Percentiles rank a stretch among this genome's conserved stretches.
phyloP scores from a whole-genome alignment of 1,140 invertebrate genomes.

The Holcopasites calliopsidis region DNA sequence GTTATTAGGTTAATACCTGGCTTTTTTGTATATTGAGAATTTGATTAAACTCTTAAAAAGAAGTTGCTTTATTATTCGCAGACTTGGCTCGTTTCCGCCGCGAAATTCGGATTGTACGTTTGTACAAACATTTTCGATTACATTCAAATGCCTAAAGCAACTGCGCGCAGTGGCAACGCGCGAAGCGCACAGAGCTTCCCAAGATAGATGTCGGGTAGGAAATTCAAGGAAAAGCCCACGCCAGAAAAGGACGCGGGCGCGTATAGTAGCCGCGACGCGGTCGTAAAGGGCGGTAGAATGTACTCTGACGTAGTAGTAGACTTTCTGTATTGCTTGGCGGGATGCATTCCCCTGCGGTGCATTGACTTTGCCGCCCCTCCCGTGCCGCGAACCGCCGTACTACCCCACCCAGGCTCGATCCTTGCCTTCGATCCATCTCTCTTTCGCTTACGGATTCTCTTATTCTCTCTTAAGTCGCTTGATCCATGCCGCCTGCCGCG shows the following conservation, averaged over 20 bases:
- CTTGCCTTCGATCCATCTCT: neutral
- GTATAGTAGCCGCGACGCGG: constrained; percentile 30
- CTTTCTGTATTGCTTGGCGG: constrained; percentile 67
- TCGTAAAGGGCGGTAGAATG: constrained; percentile 71
- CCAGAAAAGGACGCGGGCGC: neutral
- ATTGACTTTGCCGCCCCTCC: constrained; percentile 73
- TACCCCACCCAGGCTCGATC: constrained; percentile 25
- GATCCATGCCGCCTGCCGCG: constrained; percentile 60
- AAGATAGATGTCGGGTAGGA: no score
- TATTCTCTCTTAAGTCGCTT: constrained; percentile 9
- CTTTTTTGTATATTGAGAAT: no score
- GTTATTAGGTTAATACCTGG: no score
- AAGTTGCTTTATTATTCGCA: no score
- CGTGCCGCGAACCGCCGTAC: constrained; percentile 34
- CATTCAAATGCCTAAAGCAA: no score
- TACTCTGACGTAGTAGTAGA: constrained; percentile 71
- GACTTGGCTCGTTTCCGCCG: no score
- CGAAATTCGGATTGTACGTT: no score
- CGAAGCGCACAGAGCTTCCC: no score
- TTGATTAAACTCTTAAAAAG: no score
- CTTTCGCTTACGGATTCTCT: neutral
- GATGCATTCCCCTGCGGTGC: constrained; percentile 76
- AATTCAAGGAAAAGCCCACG: constrained; percentile 5
- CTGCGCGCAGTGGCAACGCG: no score
- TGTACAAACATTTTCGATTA: no score